These are phyloP conservation scores for Ctenochaetus hawaiiensis DNA, from an alignment of 2,797 vertebrate species.

Conservation along the genomic window DNA sequence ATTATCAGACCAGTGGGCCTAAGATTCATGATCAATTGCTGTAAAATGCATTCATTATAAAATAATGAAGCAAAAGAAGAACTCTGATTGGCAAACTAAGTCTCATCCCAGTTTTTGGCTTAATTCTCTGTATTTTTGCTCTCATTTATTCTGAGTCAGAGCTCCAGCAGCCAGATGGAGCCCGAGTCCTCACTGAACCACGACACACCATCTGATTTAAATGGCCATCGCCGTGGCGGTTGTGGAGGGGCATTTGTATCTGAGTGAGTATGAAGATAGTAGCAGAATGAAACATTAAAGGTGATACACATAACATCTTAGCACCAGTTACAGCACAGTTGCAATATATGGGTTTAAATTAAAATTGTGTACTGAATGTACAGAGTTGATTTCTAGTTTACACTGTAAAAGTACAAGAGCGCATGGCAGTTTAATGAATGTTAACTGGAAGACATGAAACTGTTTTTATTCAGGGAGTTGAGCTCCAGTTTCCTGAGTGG, in stretches of 20 bases:
- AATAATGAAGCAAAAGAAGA: conserved; percentile 3
- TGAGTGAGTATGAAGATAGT: conserved; percentile 63
- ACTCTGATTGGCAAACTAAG: neutral
- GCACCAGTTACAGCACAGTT: too few species aligned
- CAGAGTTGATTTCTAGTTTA: too few species aligned
- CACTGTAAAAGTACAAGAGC: too few species aligned
- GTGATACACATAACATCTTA: too few species aligned
- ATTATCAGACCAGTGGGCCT: neutral
- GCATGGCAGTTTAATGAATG: too few species aligned
- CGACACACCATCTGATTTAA: conserved; percentile 61
- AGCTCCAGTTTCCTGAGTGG: too few species aligned
- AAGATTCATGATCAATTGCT: too few species aligned
- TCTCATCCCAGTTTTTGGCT: neutral
- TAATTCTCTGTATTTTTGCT: neutral
- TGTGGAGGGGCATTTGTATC: conserved; percentile 73
- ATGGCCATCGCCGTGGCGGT: conserved; percentile 69
- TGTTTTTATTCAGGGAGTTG: too few species aligned
- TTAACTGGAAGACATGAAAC: too few species aligned
- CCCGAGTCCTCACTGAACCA: conserved; percentile 50
- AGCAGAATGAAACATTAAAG: conserved; percentile 13
- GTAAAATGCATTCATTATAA: neutral
- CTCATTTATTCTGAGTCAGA: conserved; percentile 13
- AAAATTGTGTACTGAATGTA: too few species aligned
- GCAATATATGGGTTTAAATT: too few species aligned
- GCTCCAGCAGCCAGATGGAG: conserved; percentile 58